Evolutionary conservation across 2,113 vertebrate genomes (phyloP).

Genomic region (Typhlomys cinereus): DNA sequence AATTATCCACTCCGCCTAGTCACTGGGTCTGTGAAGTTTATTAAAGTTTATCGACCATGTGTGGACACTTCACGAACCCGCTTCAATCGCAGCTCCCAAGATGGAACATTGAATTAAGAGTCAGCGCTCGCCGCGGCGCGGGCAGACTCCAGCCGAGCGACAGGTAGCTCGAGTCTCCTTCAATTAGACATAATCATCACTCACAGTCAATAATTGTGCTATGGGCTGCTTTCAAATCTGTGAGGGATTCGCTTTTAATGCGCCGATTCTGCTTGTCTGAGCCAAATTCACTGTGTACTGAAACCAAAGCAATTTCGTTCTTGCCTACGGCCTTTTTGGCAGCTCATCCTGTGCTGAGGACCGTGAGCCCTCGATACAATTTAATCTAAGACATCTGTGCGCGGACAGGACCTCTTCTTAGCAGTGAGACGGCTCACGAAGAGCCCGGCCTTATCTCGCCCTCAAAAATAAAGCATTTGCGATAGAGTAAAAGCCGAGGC

Average conservation of each 20-base stretch:
- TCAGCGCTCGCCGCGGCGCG: constrained; percentile 82
- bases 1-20: constrained; percentile 86
- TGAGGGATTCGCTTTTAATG: constrained; percentile 98
- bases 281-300: constrained; percentile 98
- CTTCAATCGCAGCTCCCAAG: constrained; percentile 90
- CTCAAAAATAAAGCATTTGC: constrained; percentile 92
- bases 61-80: constrained; percentile 86
- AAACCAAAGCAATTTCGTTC: constrained; percentile 99
- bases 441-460: constrained; percentile 92
- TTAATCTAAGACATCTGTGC: constrained; percentile 99
- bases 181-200: constrained; percentile 99
- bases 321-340: constrained; percentile 98
- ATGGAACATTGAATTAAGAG: constrained; percentile 91
- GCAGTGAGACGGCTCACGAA: constrained; percentile 90
- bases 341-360: constrained; percentile 91
- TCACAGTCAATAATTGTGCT: constrained; percentile 98
- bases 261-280: constrained; percentile 98
- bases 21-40: constrained; percentile 87
- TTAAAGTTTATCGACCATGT: constrained; percentile 90
- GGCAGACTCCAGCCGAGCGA: constrained; percentile 93
- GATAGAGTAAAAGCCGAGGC: constrained; percentile 78
- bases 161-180: constrained; percentile 99
- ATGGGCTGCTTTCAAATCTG: constrained; percentile 99
- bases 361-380: constrained; percentile 94
- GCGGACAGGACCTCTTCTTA: constrained; percentile 91